Evolutionary conservation across 1,140 invertebrate species (phyloP).

Genomic region (Bilobella aurantiaca): DNA sequence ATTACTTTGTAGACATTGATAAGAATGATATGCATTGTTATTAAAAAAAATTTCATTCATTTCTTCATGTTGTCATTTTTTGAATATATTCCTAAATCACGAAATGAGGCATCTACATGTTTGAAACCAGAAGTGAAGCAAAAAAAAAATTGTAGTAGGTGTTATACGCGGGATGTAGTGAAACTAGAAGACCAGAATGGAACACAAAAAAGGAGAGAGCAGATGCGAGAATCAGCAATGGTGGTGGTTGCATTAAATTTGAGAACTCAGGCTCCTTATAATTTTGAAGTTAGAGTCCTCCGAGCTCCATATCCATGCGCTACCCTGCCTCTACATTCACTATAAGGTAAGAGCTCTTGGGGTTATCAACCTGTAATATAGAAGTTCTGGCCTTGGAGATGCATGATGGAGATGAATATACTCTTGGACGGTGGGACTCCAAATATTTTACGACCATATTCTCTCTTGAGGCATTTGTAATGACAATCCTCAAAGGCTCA

Average conservation of each 20-base stretch:
- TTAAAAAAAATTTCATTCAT: no score
- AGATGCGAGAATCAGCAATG: no score
- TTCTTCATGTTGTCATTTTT: no score
- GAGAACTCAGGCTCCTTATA: not conserved
- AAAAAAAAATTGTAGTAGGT: not conserved
- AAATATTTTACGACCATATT: not conserved
- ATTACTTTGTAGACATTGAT: no score
- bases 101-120: not conserved
- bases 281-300: not conserved
- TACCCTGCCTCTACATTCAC: not conserved
- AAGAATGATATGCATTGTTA: no score
- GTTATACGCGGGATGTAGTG: not conserved
- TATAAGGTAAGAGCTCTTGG: not conserved
- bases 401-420: no score
- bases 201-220: not conserved
- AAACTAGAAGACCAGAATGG: not conserved
- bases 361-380: conserved; percentile 5
- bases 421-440: not conserved
- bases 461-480: no score
- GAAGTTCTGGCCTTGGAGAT: not conserved
- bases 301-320: not conserved
- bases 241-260: no score
- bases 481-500: no score
- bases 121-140: not conserved
- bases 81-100: not conserved